Conservation (phyloP, 2,113 vertebrate genomes). For the Steatornis caripensis region DNA sequence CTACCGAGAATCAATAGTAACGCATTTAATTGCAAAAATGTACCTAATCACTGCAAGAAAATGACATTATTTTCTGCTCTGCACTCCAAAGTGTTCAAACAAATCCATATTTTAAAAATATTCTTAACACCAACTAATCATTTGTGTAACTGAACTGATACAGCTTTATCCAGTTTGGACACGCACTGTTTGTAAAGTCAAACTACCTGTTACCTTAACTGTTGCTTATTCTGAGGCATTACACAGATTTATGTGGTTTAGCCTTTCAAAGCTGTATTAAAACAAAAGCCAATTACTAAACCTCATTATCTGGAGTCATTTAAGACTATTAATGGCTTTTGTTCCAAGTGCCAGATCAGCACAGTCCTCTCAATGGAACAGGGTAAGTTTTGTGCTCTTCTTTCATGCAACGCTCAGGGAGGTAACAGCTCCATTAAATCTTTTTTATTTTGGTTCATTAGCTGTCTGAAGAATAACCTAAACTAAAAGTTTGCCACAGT, state of each 20-base stretch:
- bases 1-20: not conserved
- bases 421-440: not conserved
- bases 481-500: slow-evolving; percentile 31
- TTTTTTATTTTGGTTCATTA: slow-evolving; percentile 28
- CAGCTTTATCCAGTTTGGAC: not conserved
- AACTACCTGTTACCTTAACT: not conserved
- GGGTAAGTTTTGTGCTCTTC: not conserved
- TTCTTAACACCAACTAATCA: not conserved
- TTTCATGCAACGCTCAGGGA: not conserved
- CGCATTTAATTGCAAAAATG: not conserved
- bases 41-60: not conserved
- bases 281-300: slow-evolving; percentile 68
- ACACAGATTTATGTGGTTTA: slow-evolving; percentile 31
- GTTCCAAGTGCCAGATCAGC: not conserved
- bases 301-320: slow-evolving; percentile 52
- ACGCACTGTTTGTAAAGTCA: not conserved
- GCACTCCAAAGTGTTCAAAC: not conserved
- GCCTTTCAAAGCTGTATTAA: slow-evolving; percentile 66
- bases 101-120: not conserved
- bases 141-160: not conserved
- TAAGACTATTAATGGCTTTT: slow-evolving; percentile 56
- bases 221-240: not conserved
- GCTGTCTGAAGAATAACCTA: not conserved
- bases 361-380: not conserved
- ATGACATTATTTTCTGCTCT: not conserved